Evolutionary conservation across 2,888 invertebrate genomes (phyloP), one percentile per base, ranked within the genome.

Genomic region (Copidosoma aretas): DNA sequence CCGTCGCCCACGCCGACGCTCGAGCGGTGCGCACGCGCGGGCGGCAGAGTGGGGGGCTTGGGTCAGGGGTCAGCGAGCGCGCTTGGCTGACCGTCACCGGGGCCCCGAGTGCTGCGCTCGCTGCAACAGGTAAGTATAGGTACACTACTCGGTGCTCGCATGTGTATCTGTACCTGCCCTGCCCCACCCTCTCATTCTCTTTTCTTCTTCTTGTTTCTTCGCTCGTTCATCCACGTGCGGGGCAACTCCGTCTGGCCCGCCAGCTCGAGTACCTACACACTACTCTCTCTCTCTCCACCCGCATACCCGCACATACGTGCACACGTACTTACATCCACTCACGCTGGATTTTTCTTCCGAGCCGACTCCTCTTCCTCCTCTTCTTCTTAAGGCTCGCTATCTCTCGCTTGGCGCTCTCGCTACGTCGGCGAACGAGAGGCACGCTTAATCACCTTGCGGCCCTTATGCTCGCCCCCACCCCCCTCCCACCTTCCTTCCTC

Each of bases 61-160:
- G 83, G 83, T 83, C 82, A 82, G 76, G 73, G 83, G 82, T 83
- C 80, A 82, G 78, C 82, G 79, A 77, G 82, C 82, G 82, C 82
- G 80, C 79, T 15, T 3, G 43, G 82, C 83, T 83, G 82, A 82
- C 83, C 82, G 83, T 83, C 83, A 82, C 82, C 82, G 81, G 15
- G 52, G 56, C 53, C 49, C 59, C 1, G 3, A 3, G n/a, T n/a
- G n/a, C n/a, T 12, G 14, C 43, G 3, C 43, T 46, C 43, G 3
- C 43, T 46, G 32, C 32, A 3, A 32, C 3, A 32, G 32, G 32
- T 32, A 32, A n/a, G n/a, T 8, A 32, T 8, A 32, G 32, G 32
- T 32, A 32, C 8, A 32, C 8, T 32, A 8, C 8, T 8, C 14
- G n/a, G n/a, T n/a, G n/a, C 32, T 32, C 24, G 25, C 56, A 17